Evolutionary conservation across 2,113 vertebrate genomes (phyloP).

Genomic region (Regulus satrapa): DNA sequence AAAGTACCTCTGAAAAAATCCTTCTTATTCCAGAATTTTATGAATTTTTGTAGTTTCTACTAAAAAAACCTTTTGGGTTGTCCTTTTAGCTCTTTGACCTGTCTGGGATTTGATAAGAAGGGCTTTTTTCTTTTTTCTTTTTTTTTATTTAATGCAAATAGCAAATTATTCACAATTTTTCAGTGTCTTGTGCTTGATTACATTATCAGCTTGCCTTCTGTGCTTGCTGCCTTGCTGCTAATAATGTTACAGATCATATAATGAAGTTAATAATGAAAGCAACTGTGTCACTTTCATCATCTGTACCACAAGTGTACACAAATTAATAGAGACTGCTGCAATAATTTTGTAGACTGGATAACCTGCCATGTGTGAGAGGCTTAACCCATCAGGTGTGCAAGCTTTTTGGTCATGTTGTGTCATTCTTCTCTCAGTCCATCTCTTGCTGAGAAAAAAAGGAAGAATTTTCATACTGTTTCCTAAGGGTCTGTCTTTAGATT

Average conservation of each 20-base stretch:
- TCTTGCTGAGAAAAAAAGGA: neutral
- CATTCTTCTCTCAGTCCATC: neutral
- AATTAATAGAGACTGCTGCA: neutral
- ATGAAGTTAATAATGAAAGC: conserved; percentile 17
- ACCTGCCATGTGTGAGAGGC: neutral
- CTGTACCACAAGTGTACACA: neutral
- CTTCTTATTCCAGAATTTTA: neutral
- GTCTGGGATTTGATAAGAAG: neutral
- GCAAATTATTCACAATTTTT: neutral
- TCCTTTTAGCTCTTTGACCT: neutral
- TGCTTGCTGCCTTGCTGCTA: neutral
- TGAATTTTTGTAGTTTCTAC: neutral
- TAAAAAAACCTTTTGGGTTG: neutral
- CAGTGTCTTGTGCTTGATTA: conserved; percentile 1
- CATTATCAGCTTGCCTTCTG: conserved; percentile 1
- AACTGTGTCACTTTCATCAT: neutral
- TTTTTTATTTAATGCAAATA: too few relatives aligned
- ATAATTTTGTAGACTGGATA: neutral
- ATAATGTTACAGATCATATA: conserved; percentile 27
- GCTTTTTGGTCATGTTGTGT: neutral
- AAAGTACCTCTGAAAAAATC: neutral
- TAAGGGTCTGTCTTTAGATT: neutral
- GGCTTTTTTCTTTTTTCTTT: fast-evolving
- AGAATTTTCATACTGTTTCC: neutral
- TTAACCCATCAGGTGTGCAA: neutral